phyloP scores from a whole-genome alignment of 2,888 invertebrate species.

The Apeira syringaria region DNA sequence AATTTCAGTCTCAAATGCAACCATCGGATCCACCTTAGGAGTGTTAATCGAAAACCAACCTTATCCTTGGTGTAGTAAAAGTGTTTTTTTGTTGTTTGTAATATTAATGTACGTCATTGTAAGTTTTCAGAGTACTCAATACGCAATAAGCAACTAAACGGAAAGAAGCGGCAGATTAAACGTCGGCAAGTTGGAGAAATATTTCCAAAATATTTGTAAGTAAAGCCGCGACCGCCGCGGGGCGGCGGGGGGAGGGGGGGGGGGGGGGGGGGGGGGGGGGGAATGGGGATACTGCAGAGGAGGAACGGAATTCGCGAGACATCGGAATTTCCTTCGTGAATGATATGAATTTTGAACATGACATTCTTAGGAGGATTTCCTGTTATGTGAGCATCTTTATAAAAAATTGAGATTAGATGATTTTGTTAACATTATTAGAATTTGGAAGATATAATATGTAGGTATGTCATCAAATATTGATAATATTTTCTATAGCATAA shows the following conservation, averaged over 20 bases:
- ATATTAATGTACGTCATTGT: slow-evolving; percentile 6
- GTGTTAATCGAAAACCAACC: slow-evolving; percentile 21
- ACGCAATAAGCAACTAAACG: slow-evolving; percentile 74
- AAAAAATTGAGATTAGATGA: too few species aligned
- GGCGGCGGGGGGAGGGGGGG: slow-evolving; percentile 41
- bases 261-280: slow-evolving; percentile 29
- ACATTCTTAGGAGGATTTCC: slow-evolving; percentile 12
- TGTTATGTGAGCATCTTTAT: slow-evolving; percentile 4
- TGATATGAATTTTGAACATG: slow-evolving; percentile 14
- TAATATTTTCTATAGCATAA: too few species aligned
- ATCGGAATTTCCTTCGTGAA: slow-evolving; percentile 39
- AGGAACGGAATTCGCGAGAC: slow-evolving; percentile 25
- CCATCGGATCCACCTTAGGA: slow-evolving; percentile 18
- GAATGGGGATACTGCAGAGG: slow-evolving; percentile 21
- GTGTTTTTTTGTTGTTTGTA: slow-evolving; percentile 11
- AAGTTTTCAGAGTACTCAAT: slow-evolving; percentile 30
- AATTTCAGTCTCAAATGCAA: slow-evolving; percentile 35
- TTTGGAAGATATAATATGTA: too few species aligned
- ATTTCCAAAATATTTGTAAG: slow-evolving; percentile 83
- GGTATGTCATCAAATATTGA: background rate
- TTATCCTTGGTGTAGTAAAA: background rate
- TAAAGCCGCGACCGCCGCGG: slow-evolving; percentile 61
- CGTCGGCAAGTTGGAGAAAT: slow-evolving; percentile 80
- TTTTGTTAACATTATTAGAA: too few species aligned
- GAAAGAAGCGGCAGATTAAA: slow-evolving; percentile 81